Conservation (phyloP, 2,797 vertebrate species). For the Liparis tanakae region DNA sequence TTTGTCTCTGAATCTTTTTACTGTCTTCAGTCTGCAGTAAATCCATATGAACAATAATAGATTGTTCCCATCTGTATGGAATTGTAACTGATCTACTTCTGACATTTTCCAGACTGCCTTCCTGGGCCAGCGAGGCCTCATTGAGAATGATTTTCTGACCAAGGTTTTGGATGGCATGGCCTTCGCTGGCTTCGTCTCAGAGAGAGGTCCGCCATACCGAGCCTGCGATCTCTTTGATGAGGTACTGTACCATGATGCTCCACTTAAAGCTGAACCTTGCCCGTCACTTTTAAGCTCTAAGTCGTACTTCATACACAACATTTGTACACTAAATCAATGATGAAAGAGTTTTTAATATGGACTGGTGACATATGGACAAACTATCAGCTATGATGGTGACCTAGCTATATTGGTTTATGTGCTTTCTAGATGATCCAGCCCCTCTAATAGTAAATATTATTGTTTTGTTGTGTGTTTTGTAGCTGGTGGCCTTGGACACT, state of each 20-base stretch:
- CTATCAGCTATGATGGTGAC: neutral
- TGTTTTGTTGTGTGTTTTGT: slow-evolving; percentile 24
- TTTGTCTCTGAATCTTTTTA: slow-evolving; percentile 36
- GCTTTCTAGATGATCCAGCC: neutral
- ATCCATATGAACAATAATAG: slow-evolving; percentile 52
- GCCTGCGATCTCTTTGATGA: slow-evolving; percentile 98
- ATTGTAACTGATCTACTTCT: slow-evolving; percentile 64
- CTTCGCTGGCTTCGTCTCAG: slow-evolving; percentile 98
- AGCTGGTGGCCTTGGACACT: slow-evolving; percentile 96
- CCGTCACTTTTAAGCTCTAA: neutral
- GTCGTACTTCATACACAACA: neutral
- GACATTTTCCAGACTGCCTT: slow-evolving; percentile 91
- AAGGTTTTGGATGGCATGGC: slow-evolving; percentile 99
- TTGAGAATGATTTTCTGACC: slow-evolving; percentile 97
- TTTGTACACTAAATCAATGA: neutral
- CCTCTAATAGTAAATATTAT: neutral
- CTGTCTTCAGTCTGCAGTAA: slow-evolving; percentile 43
- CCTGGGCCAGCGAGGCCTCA: slow-evolving; percentile 94
- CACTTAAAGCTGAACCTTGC: slow-evolving; percentile 6
- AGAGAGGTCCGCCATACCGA: slow-evolving; percentile 95
- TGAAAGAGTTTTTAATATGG: neutral
- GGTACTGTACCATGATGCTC: slow-evolving; percentile 77
- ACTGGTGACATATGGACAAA: neutral
- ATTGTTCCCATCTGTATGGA: slow-evolving; percentile 56
- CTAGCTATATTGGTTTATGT: neutral